Conservation (phyloP, 2,797 vertebrate genomes). For the Phaenicophaeus curvirostris region DNA sequence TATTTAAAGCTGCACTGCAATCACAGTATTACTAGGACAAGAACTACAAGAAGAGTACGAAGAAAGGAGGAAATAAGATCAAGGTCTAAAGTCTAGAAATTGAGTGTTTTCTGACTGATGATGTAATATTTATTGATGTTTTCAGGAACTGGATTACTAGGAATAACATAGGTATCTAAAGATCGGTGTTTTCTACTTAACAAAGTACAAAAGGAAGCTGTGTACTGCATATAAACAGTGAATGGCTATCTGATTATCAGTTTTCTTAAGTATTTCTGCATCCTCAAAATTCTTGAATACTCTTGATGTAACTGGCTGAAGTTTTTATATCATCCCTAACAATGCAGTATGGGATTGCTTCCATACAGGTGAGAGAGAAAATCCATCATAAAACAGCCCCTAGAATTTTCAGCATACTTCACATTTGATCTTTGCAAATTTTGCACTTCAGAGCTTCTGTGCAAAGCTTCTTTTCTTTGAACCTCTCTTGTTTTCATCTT, state of each 20-base stretch:
- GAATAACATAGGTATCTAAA: not conserved
- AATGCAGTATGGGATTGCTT: not conserved
- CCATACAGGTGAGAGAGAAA: not conserved
- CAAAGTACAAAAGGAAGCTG: not conserved
- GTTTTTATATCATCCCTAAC: not conserved
- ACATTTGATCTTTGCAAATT: not conserved
- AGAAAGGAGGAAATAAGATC: not conserved
- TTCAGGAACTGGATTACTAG: not conserved
- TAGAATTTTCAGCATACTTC: not conserved
- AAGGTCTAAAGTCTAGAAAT: not conserved
- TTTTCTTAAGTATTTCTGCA: not conserved
- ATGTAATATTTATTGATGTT: not conserved
- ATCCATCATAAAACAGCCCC: not conserved
- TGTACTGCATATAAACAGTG: not conserved
- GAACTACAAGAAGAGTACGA: not conserved
- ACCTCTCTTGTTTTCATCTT: not conserved
- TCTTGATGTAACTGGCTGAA: not conserved
- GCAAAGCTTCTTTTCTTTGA: not conserved
- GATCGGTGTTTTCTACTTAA: not conserved
- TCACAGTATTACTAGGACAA: not conserved
- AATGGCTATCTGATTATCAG: not conserved
- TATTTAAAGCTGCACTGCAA: not conserved
- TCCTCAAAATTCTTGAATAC: not conserved
- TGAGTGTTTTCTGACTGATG: not conserved
- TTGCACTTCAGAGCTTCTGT: not conserved